phyloP scores from a whole-genome alignment of 1,140 invertebrate species.

The Conus ventricosus region DNA sequence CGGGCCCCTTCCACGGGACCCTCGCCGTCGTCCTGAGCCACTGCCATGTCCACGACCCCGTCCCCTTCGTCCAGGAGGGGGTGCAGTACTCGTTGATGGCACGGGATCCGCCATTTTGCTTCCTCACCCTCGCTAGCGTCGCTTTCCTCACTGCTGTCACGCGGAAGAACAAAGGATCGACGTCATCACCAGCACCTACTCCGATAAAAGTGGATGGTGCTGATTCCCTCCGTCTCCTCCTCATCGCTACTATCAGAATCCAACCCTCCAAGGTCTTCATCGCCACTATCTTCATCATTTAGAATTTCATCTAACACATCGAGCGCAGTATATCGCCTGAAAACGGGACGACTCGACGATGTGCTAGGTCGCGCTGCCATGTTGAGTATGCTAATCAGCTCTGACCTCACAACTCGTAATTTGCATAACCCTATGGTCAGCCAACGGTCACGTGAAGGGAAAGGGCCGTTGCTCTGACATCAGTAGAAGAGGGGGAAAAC shows the following conservation, averaged over 20 bases:
- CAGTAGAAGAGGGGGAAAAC: too few relatives aligned
- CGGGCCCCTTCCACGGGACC: background rate
- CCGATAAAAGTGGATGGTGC: background rate
- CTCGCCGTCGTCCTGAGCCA: background rate
- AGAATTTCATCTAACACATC: too few relatives aligned
- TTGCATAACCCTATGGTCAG: too few relatives aligned
- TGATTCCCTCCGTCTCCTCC: background rate
- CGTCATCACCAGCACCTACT: background rate
- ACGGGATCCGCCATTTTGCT: background rate
- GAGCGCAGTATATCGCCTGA: too few relatives aligned
- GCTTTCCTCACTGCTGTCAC: background rate
- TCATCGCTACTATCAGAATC: background rate
- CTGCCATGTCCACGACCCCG: background rate
- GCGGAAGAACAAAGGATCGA: background rate
- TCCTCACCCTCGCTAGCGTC: background rate
- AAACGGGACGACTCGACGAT: too few relatives aligned
- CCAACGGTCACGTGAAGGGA: too few relatives aligned
- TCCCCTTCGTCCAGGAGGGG: background rate
- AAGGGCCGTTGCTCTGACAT: too few relatives aligned
- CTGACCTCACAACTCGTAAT: too few relatives aligned
- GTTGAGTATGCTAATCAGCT: too few relatives aligned
- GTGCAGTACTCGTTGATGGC: background rate
- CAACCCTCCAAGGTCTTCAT: background rate
- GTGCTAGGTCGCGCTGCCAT: too few relatives aligned
- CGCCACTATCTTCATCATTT: background rate